Percentiles rank a stretch among this genome's conserved stretches.
Evolutionary conservation across 2,888 invertebrate species (phyloP).

Genomic region (Tribolium freemani): DNA sequence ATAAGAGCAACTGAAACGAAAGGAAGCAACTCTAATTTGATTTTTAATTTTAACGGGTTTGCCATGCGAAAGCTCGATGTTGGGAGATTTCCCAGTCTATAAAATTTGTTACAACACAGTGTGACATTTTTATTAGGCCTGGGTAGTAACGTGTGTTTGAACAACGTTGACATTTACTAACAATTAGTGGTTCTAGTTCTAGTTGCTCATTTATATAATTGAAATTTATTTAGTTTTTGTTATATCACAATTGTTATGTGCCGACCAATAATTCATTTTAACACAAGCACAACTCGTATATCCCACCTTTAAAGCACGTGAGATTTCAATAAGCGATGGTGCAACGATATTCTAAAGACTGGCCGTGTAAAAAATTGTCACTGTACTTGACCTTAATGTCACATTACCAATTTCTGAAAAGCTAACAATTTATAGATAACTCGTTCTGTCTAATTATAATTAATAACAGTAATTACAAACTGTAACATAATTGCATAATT

Average conservation of each 20-base stretch:
- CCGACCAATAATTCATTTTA: not conserved
- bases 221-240: not conserved
- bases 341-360: not conserved
- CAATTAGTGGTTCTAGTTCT: not conserved
- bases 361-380: constrained; percentile 5
- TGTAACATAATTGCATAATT: not conserved
- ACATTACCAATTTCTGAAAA: constrained; percentile 12
- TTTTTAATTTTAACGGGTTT: no score
- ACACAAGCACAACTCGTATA: not conserved
- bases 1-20: no score
- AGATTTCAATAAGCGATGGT: not conserved
- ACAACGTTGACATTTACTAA: not conserved
- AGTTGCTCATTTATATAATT: not conserved
- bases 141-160: not conserved
- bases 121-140: not conserved
- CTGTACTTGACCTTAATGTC: constrained; percentile 27
- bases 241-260: not conserved
- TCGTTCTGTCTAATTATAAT: constrained; percentile 1
- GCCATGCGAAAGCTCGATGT: no score
- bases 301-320: not conserved
- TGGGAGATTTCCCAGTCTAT: no score
- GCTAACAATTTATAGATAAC: not conserved
- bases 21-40: no score
- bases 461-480: constrained; percentile 8
- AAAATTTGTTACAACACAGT: not conserved